These are phyloP conservation scores for Cotesia chilonis DNA, from an alignment of 1,140 invertebrate genomes.

Conservation along the genomic window DNA sequence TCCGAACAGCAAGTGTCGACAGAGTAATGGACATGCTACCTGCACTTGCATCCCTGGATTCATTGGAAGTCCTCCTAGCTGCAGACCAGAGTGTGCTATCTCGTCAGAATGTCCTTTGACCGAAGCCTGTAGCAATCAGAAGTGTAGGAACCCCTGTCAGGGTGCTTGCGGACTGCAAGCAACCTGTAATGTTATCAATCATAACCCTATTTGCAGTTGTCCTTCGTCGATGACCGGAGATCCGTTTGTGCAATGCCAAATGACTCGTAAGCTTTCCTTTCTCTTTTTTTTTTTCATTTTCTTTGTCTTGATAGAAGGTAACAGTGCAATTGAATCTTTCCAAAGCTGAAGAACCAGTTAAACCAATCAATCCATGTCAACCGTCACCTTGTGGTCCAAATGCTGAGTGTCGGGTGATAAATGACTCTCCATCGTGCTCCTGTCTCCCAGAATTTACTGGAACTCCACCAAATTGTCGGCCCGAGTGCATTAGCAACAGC, in stretches of 20 bases:
- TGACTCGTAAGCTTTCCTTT: slow-evolving; percentile 49
- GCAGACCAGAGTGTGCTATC: slow-evolving; percentile 75
- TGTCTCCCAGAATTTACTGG: slow-evolving; percentile 76
- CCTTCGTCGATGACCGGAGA: slow-evolving; percentile 68
- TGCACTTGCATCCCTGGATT: slow-evolving; percentile 75
- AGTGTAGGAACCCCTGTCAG: slow-evolving; percentile 76
- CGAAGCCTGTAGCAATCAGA: slow-evolving; percentile 75
- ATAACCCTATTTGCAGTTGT: slow-evolving; percentile 73
- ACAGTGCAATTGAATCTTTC: slow-evolving; percentile 29
- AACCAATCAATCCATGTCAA: slow-evolving; percentile 71
- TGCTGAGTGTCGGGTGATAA: slow-evolving; percentile 72
- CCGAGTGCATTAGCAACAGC: slow-evolving; percentile 76
- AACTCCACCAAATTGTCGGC: slow-evolving; percentile 75
- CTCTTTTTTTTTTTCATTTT: neutral
- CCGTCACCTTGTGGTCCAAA: slow-evolving; percentile 79
- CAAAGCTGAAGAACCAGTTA: slow-evolving; percentile 23
- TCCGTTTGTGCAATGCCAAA: slow-evolving; percentile 64
- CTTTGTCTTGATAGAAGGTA: neutral
- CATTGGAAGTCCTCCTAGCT: slow-evolving; percentile 74
- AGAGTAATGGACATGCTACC: slow-evolving; percentile 70
- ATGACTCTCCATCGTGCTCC: slow-evolving; percentile 72
- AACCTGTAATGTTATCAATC: slow-evolving; percentile 72
- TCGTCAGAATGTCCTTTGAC: slow-evolving; percentile 73
- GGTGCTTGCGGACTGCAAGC: slow-evolving; percentile 75
- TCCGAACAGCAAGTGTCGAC: slow-evolving; percentile 73